These are phyloP conservation scores for Drosophila novamexicana DNA, from an alignment of 1,140 invertebrate genomes.

Conservation along the genomic window DNA sequence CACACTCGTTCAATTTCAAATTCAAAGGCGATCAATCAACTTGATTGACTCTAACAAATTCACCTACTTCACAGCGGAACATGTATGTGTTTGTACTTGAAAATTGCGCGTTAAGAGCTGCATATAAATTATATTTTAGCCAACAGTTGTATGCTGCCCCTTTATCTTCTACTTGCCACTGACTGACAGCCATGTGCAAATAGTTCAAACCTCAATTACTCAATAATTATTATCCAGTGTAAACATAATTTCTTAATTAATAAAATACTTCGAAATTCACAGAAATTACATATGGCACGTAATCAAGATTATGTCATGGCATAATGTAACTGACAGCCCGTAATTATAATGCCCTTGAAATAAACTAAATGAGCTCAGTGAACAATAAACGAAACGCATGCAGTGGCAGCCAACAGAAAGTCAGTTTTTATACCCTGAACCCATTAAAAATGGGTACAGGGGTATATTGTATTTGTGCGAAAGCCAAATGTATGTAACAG, in stretches of 20 bases:
- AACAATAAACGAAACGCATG: constrained; percentile 12
- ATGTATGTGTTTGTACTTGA: constrained; percentile 26
- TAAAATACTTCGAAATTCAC: constrained; percentile 25
- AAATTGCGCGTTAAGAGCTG: constrained; percentile 39
- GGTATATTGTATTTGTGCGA: no score
- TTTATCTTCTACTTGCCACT: not conserved
- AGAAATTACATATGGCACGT: constrained; percentile 13
- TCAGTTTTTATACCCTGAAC: not conserved
- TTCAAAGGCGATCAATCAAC: constrained; percentile 63
- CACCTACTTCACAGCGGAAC: not conserved
- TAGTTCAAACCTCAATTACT: constrained; percentile 15
- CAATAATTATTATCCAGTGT: constrained; percentile 14
- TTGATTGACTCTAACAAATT: constrained; percentile 57
- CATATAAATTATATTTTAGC: constrained; percentile 31
- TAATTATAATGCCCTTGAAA: constrained; percentile 42
- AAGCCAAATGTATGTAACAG: no score
- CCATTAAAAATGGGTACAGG: no score
- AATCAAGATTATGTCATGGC: constrained; percentile 18
- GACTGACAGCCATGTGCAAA: constrained; percentile 25
- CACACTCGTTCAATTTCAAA: constrained; percentile 6
- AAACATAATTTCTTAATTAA: constrained; percentile 12
- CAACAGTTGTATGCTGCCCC: constrained; percentile 8
- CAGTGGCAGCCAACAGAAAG: constrained; percentile 17
- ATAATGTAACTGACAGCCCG: constrained; percentile 20
- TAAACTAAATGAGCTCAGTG: constrained; percentile 29